These are phyloP conservation scores for Acanthisitta chloris DNA, from an alignment of 2,113 vertebrate species.

Conservation along the genomic window DNA sequence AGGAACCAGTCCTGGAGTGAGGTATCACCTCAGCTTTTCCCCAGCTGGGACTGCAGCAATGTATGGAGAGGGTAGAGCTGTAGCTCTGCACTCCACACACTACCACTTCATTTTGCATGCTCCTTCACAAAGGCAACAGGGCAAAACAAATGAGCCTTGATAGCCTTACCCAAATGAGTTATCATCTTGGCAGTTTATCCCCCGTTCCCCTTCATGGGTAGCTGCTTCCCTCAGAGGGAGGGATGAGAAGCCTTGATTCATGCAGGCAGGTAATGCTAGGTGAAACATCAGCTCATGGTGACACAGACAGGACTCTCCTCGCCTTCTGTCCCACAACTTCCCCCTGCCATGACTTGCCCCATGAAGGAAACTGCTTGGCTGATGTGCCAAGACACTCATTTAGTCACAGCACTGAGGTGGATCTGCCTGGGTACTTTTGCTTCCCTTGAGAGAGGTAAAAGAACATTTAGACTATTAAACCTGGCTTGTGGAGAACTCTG, in stretches of 20 bases:
- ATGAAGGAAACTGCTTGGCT: neutral
- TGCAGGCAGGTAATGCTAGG: neutral
- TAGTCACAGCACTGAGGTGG: neutral
- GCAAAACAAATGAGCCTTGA: conserved; percentile 19
- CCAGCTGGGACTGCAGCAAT: accelerated
- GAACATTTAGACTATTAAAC: neutral
- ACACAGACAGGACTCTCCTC: neutral
- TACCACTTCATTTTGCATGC: neutral
- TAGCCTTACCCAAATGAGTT: neutral
- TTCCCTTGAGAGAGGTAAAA: neutral
- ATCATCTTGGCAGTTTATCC: neutral
- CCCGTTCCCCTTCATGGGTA: neutral
- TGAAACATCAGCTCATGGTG: neutral
- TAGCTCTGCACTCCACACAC: neutral
- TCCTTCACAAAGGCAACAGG: neutral
- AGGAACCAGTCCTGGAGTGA: neutral
- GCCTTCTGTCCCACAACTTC: neutral
- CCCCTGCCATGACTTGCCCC: neutral
- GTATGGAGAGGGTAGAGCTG: neutral
- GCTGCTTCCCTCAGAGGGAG: neutral
- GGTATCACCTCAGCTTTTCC: neutral
- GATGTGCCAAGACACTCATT: neutral
- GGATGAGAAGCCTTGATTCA: neutral
- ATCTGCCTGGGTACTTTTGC: neutral
- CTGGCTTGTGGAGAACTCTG: neutral